Base-by-base conservation (phyloP, 2,888 invertebrate species). In the Thymelicus acteon region DNA sequence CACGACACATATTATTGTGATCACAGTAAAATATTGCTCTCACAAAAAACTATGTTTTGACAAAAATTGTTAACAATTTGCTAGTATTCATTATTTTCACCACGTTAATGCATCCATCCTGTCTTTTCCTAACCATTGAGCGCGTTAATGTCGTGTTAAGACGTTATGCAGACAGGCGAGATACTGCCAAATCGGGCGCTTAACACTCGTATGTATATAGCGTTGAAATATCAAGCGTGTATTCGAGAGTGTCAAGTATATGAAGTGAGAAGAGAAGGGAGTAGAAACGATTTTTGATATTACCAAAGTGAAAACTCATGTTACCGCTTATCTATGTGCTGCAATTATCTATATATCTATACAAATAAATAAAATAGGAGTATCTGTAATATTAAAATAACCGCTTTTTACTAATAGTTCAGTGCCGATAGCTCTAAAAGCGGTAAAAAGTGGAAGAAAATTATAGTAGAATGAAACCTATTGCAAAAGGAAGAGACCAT, bases 121-220 rank as follows among this genome's bases (percentile, higher is more conserved):
- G 70, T 60, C 24, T 48, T 40, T 70, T 70, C 70, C 64, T 44
- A 24, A 19, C 70, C 60, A 64, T 70, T 70, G 70, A 24, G 58
- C 70, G 31, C 60, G 57, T 48, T 64, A 64, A 70, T 70, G 70
- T 64, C 40, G 40, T 52, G 70, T 57, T n/a, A 64, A 70, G 60
- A 60, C 40, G 60, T 60, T 70, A 63, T 69, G 57, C 63, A 63
- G 57, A 31, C 13, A 58, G 58, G 58, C 37, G 58, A 54, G 54
- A 54, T 54, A 54, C 39, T 58, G 58, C 58, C 58, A 58, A 58
- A 58, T 58, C 58, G 58, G 13, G 58, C 39, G 58, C 58, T 58
- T 58, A 58, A 58, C 54, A 54, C 54, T n/a, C n/a, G n/a, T n/a
- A n/a, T 12, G n/a, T 12, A n/a, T 47, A 47, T 49, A 52, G 7